Conservation (phyloP, 2,113 vertebrate species). For the Pelmatolapia mariae region DNA sequence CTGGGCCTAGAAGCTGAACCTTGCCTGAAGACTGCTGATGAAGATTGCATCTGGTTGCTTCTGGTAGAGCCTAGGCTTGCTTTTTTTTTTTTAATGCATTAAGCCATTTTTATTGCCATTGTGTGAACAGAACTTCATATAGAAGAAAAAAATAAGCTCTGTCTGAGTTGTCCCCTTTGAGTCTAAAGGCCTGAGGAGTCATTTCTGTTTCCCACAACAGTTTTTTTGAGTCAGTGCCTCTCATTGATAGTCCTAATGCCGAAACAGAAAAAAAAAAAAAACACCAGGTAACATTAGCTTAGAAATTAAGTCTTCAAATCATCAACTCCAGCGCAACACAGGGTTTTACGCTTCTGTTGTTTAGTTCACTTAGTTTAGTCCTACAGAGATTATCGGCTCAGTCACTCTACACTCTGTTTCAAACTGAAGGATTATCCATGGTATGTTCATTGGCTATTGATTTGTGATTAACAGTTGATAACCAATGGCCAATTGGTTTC, state of each 20-base stretch:
- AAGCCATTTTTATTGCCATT: neutral
- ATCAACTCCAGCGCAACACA: neutral
- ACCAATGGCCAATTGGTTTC: neutral
- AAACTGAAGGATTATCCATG: neutral
- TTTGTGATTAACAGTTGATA: neutral
- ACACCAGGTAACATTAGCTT: neutral
- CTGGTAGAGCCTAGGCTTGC: neutral
- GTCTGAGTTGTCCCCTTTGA: neutral
- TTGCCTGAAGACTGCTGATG: neutral
- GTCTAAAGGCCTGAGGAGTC: neutral
- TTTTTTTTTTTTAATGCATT: neutral
- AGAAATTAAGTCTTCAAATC: neutral
- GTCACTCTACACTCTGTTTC: neutral
- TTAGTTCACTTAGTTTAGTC: neutral
- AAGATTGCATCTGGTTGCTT: neutral
- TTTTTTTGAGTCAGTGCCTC: neutral
- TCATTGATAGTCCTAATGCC: neutral
- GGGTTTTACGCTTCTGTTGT: neutral
- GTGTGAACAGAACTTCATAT: neutral
- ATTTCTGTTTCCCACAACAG: neutral
- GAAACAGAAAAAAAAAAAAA: neutral
- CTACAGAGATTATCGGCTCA: neutral
- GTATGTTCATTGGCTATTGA: neutral
- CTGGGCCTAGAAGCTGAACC: neutral
- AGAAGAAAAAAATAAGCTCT: neutral